Conservation (phyloP, 2,888 invertebrate genomes). For the Eretmocerus hayati region DNA sequence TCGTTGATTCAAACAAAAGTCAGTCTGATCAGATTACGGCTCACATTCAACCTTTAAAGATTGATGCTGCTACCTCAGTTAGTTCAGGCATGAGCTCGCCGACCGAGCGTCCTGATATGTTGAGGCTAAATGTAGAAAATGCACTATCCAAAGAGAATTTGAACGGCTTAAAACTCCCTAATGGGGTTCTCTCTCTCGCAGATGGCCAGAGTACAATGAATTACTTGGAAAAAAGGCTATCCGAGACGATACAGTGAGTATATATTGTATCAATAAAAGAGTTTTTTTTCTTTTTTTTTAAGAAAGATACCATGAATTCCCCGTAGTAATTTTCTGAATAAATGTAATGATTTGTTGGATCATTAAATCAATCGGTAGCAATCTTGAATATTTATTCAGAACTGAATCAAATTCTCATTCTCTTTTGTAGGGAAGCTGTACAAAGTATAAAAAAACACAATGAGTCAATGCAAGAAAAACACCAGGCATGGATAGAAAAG, state of each 20-base stretch:
- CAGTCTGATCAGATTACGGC: constrained; percentile 18
- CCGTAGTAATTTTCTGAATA: too few species aligned
- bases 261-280: too few species aligned
- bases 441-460: constrained; percentile 26
- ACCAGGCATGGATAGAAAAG: constrained; percentile 31
- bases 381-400: too few species aligned
- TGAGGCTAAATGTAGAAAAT: constrained; percentile 12
- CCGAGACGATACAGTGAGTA: too few species aligned
- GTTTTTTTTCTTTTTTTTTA: neutral
- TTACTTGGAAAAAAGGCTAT: too few species aligned
- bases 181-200: too few species aligned
- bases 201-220: too few species aligned
- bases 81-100: constrained; percentile 17
- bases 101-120: constrained; percentile 12
- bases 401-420: neutral
- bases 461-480: constrained; percentile 27
- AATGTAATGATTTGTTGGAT: too few species aligned
- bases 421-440: constrained; percentile 16
- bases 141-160: constrained; percentile 8
- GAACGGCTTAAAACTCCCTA: neutral
- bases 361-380: too few species aligned
- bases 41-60: constrained; percentile 19
- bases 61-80: constrained; percentile 7
- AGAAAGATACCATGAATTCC: too few species aligned
- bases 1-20: constrained; percentile 17